Conservation (phyloP, 2,888 invertebrate genomes). For the Amiota communis region DNA sequence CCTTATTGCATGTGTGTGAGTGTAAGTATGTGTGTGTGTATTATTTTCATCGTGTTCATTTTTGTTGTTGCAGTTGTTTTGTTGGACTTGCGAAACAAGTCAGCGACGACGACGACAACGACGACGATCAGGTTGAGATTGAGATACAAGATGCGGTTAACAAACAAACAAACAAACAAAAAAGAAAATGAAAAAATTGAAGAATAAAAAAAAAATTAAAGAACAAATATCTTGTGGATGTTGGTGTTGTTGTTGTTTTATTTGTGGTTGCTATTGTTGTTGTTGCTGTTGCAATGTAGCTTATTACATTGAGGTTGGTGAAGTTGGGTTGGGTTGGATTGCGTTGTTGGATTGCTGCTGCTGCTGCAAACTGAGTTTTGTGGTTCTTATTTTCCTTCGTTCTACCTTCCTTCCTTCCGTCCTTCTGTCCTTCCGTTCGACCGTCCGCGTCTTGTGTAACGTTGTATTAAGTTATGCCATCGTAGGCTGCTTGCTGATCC, state of each 20-base stretch:
- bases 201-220: constrained; percentile 31
- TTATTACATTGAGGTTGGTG: constrained; percentile 44
- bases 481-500: neutral
- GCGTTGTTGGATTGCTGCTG: neutral
- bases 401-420: too few species aligned
- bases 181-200: neutral
- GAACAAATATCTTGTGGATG: constrained; percentile 38
- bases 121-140: constrained; percentile 24
- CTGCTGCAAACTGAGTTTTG: neutral
- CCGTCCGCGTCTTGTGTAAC: too few species aligned
- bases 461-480: too few species aligned
- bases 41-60: constrained; percentile 36
- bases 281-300: constrained; percentile 50
- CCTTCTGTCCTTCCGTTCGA: too few species aligned
- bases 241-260: constrained; percentile 33
- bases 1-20: constrained; percentile 46
- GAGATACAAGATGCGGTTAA: constrained; percentile 20
- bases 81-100: constrained; percentile 19
- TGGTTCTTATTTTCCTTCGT: too few species aligned
- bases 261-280: constrained; percentile 8
- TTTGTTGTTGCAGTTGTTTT: constrained; percentile 33
- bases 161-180: neutral
- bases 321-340: constrained; percentile 29
- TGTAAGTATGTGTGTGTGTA: constrained; percentile 16
- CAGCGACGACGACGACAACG: neutral